Conservation (phyloP, 2,797 vertebrate genomes). For the Halcyon chelicuti region DNA sequence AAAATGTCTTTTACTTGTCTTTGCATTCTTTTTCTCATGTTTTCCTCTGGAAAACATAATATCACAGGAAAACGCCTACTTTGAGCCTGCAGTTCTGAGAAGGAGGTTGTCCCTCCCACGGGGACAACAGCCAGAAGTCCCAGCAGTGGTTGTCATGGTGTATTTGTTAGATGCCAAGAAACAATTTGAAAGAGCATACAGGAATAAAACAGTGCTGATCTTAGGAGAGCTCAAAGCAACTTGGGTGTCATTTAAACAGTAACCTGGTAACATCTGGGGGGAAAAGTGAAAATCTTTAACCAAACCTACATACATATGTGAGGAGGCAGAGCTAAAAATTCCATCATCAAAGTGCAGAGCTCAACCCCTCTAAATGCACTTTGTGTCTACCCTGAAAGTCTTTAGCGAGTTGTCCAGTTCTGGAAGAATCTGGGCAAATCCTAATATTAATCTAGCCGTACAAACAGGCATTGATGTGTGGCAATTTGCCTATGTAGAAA, state of each 20-base stretch:
- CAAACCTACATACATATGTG: not conserved
- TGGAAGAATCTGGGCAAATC: not conserved
- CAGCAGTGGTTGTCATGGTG: not conserved
- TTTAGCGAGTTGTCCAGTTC: accelerated
- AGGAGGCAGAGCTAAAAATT: not conserved
- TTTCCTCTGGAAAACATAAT: not conserved
- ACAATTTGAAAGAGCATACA: not conserved
- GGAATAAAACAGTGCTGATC: not conserved
- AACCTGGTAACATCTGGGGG: not conserved
- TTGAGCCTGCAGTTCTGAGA: not conserved
- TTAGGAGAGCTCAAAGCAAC: not conserved
- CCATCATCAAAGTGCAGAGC: not conserved
- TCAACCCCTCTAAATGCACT: not conserved
- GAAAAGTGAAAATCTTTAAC: not conserved
- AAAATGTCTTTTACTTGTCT: not conserved
- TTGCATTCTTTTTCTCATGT: not conserved
- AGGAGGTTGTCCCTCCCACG: not conserved
- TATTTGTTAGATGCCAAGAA: constrained; percentile 7
- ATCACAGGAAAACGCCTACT: not conserved
- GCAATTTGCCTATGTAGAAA: not conserved
- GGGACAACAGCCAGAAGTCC: not conserved
- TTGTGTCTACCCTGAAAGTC: not conserved
- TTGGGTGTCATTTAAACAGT: not conserved
- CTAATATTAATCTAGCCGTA: not conserved
- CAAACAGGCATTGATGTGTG: not conserved